Conservation (phyloP, 2,797 vertebrate genomes). For the Anas bernieri region DNA sequence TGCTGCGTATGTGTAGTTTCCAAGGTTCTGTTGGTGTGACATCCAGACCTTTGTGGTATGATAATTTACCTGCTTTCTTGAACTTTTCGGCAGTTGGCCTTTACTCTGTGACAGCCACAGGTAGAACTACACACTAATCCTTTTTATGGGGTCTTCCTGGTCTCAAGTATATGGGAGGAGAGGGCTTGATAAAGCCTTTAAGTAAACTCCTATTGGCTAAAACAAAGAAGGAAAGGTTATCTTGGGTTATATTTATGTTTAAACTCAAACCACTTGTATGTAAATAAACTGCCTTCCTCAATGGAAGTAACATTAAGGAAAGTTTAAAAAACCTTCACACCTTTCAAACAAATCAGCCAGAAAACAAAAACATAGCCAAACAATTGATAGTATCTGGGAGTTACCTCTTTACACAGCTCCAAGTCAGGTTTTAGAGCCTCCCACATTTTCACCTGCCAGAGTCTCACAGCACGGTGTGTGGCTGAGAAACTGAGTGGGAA, state of each 20-base stretch:
- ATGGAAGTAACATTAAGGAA: slow-evolving; percentile 14
- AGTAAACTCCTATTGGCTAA: neutral
- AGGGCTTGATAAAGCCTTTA: neutral
- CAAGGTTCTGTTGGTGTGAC: neutral
- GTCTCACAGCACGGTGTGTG: neutral
- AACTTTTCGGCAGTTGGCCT: slow-evolving; percentile 8
- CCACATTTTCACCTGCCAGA: neutral
- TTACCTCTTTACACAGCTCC: neutral
- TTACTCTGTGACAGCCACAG: neutral
- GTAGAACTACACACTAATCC: neutral
- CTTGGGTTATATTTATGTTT: neutral
- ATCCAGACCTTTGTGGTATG: neutral
- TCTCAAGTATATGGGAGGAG: neutral
- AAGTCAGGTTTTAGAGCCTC: neutral
- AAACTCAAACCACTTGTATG: neutral
- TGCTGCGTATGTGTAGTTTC: neutral
- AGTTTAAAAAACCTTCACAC: neutral
- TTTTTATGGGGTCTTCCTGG: neutral
- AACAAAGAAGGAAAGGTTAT: neutral
- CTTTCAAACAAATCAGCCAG: neutral
- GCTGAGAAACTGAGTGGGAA: neutral
- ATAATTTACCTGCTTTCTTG: neutral
- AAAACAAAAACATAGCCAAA: neutral
- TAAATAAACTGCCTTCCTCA: slow-evolving; percentile 42
- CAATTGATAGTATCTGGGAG: neutral